Conservation (phyloP, 2,113 vertebrate genomes). For the Psettodes erumei region DNA sequence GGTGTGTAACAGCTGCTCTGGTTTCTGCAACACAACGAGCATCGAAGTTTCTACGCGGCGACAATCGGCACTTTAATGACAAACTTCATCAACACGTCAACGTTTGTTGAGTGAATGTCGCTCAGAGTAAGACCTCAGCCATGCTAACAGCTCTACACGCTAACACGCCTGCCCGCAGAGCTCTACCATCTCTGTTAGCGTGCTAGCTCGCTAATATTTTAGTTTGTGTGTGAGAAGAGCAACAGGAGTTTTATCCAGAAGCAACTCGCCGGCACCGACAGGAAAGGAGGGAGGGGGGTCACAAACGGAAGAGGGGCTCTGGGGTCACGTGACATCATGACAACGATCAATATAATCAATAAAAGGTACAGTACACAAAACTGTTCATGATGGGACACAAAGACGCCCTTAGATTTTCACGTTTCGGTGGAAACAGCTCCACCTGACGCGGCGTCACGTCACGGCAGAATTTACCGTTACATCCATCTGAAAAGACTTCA, state of each 20-base stretch:
- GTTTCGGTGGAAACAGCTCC: neutral
- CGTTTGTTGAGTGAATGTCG: neutral
- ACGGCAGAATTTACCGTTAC: too few relatives aligned
- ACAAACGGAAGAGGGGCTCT: too few relatives aligned
- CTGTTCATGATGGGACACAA: neutral
- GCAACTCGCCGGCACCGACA: too few relatives aligned
- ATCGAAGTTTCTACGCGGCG: too few relatives aligned
- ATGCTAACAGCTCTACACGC: neutral
- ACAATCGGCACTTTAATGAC: neutral
- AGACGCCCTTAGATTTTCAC: neutral
- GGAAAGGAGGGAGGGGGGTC: neutral
- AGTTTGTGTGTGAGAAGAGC: too few relatives aligned
- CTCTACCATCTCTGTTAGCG: too few relatives aligned
- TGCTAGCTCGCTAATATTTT: too few relatives aligned
- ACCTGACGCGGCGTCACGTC: neutral
- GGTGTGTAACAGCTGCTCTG: neutral
- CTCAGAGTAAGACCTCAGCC: neutral
- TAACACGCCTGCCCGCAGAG: too few relatives aligned
- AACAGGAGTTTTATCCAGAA: too few relatives aligned
- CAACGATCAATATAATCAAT: conserved; percentile 60
- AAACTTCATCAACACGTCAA: neutral
- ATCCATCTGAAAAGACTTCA: neutral
- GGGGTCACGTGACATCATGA: conserved; percentile 6
- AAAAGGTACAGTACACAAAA: neutral
- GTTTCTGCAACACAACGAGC: too few relatives aligned